Percentiles rank a stretch among this genome's conserved stretches.
Conservation (phyloP, 2,113 vertebrate genomes). For the Chaetodon auriga region DNA sequence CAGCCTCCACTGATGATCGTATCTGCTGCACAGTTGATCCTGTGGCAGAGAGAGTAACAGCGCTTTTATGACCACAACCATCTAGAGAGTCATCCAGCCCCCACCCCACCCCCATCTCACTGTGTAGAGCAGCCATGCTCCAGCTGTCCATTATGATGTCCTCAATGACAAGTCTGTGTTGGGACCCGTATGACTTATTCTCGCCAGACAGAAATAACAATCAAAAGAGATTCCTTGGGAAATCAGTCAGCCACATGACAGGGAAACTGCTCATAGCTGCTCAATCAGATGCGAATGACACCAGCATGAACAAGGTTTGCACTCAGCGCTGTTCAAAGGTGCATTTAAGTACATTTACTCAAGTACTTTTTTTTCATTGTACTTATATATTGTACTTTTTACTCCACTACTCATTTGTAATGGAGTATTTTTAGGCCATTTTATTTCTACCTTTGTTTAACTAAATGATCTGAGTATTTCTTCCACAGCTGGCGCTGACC, state of each 20-base stretch:
- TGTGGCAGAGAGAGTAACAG: background rate
- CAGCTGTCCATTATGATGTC: background rate
- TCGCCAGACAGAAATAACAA: background rate
- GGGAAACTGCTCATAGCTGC: background rate
- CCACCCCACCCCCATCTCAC: conserved; percentile 5
- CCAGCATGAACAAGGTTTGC: background rate
- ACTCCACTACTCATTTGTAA: too few relatives aligned
- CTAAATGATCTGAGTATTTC: too few relatives aligned
- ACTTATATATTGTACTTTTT: too few relatives aligned
- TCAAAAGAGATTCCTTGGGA: background rate
- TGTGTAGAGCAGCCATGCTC: background rate
- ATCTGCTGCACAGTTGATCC: background rate
- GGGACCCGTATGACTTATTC: background rate
- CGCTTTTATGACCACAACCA: conserved; percentile 14
- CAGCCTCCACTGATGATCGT: background rate
- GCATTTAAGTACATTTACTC: too few relatives aligned
- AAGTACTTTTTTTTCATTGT: too few relatives aligned
- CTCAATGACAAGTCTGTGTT: background rate
- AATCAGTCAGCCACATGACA: background rate
- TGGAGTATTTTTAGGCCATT: too few relatives aligned
- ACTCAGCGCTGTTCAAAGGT: background rate
- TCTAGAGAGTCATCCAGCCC: conserved; percentile 1
- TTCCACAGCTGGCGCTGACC: too few relatives aligned
- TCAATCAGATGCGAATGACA: background rate
- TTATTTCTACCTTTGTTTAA: too few relatives aligned